A percentile compares a stretch with the other conserved stretches of the same genome.
phyloP scores from a whole-genome alignment of 2,797 vertebrate genomes.

The Lacerta viridis region DNA sequence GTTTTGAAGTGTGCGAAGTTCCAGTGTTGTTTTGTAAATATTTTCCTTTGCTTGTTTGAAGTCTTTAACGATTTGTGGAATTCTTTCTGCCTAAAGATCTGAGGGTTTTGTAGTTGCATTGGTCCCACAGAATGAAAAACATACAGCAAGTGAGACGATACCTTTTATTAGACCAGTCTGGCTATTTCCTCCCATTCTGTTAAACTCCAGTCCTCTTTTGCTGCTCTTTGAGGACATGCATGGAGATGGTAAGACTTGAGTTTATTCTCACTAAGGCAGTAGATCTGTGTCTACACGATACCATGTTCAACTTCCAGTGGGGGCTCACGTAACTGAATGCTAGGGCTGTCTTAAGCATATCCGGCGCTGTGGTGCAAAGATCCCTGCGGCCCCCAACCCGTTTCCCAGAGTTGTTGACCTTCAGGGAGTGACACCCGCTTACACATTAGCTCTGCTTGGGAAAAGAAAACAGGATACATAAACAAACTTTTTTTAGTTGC shows the following conservation, averaged over 20 bases:
- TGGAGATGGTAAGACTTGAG: neutral
- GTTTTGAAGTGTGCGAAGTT: slow-evolving; percentile 68
- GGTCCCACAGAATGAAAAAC: slow-evolving; percentile 21
- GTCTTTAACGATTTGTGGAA: slow-evolving; percentile 75
- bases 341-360: too few species aligned
- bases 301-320: neutral
- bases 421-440: too few species aligned
- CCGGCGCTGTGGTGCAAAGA: too few species aligned
- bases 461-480: too few species aligned
- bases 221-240: neutral
- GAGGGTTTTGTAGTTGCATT: neutral
- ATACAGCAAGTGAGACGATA: slow-evolving; percentile 1
- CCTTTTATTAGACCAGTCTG: slow-evolving; percentile 11
- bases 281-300: neutral
- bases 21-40: slow-evolving; percentile 66
- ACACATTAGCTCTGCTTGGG: too few species aligned
- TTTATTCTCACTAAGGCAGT: neutral
- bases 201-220: neutral
- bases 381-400: too few species aligned
- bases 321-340: neutral
- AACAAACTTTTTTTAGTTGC: too few species aligned
- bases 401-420: too few species aligned
- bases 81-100: slow-evolving; percentile 66
- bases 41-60: slow-evolving; percentile 77
- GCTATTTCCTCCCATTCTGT: neutral